phyloP scores from a whole-genome alignment of 1,140 invertebrate genomes.

The Melipona quadrifasciata region DNA sequence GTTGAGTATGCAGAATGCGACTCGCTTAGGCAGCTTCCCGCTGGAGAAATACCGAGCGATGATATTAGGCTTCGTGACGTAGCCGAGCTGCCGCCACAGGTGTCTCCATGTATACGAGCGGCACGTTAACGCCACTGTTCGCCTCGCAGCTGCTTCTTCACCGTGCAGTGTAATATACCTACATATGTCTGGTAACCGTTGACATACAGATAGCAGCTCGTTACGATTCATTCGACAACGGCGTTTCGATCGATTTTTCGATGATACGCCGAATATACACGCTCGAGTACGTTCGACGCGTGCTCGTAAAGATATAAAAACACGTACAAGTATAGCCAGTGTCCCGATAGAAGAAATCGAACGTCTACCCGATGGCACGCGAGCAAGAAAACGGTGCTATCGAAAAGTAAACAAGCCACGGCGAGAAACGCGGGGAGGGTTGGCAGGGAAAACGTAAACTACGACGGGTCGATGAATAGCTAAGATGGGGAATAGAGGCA shows the following conservation, averaged over 20 bases:
- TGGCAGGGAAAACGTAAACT: constrained; percentile 30
- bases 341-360: constrained; percentile 2
- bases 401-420: constrained; percentile 42
- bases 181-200: background rate
- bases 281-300: background rate
- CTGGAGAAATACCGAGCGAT: constrained; percentile 37
- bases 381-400: constrained; percentile 16
- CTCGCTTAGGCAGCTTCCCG: constrained; percentile 3
- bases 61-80: constrained; percentile 46
- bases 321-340: background rate
- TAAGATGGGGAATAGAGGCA: background rate
- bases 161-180: background rate
- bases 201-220: background rate
- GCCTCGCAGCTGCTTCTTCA: constrained; percentile 1
- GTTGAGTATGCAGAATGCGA: constrained; percentile 12
- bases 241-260: constrained; percentile 5
- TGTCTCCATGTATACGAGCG: constrained; percentile 37
- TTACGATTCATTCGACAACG: background rate
- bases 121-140: constrained; percentile 25
- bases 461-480: constrained; percentile 43
- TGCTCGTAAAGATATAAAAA: constrained; percentile 34
- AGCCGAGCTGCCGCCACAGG: constrained; percentile 46
- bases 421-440: background rate
- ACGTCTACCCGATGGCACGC: constrained; percentile 17
- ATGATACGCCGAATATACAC: background rate